Evolutionary conservation across 2,797 vertebrate species (phyloP), one percentile per base, ranked within the genome.

Genomic region (Aulostomus chinensis): DNA sequence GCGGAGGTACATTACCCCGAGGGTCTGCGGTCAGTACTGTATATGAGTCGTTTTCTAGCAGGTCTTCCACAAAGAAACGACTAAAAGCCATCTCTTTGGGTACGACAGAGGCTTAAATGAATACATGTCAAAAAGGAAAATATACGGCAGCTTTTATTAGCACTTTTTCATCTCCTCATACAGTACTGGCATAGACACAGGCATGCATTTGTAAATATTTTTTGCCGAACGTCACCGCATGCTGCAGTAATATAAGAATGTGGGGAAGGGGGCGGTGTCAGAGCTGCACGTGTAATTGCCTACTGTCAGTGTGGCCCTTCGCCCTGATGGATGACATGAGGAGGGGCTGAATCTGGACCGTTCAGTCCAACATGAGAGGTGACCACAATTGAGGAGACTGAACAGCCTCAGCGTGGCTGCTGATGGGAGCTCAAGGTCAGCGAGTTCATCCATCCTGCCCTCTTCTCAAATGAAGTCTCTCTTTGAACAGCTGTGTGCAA

Each of bases 361-460:
- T 33, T 70, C 53, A 15, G 49, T 5, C 2, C 63, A 81, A 73
- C 73, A 78, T 45, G 49, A 70, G 73, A 81, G 66, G 78, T 86
- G 83, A 86, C 81, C 86, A 81, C 75, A 42, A 18, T n/a, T 34
- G 35, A 26, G 30, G 49, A 32, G 49, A 67, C 16, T 34, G 67
- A 54, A 29, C 46, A 50, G 69, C 43, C 32, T 37, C 35, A 8
- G 40, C 4, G 5, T 15, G 26, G 78, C 85, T 69, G 75, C 69
- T 80, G 76, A 88, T 73, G 57, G 63, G 76, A 43, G 56, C 70
- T 82, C 73, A 85, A 83, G 86, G 84, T 83, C 78, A 75, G 41
- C 22, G 36, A 65, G 78, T 78, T 78, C 74, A 78, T 81, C 60
- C 51, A 45, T 68, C 70, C 55, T 68, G 51, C 21, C 68, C 64